Evolutionary conservation across 2,888 invertebrate species (phyloP), one percentile per base, ranked within the genome.

Genomic region (Alsophila aescularia): DNA sequence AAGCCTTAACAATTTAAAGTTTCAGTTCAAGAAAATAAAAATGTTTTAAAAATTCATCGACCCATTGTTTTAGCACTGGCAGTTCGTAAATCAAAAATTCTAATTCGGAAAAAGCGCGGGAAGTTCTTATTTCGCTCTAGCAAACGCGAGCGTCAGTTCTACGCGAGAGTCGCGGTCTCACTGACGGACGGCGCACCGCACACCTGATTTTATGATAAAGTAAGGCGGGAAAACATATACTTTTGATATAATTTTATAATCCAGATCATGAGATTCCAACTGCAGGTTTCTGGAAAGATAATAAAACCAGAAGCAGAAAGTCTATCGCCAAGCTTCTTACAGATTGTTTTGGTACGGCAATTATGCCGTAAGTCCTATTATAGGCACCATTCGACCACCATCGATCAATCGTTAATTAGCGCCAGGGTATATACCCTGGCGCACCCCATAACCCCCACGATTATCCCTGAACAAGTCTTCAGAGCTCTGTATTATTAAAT

Each of bases 81-180:
- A 60, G 49, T 44, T 43, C 5, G 37, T 55, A 36, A 47, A 45
- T n/a, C n/a, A 41, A 52, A 57, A 34, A 59, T 59, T 24, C 18
- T n/a, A n/a, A 29, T 41, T n/a, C 42, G 21, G 59, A 37, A 66
- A 72, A 60, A 69, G 69, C 80, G 81, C 83, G 83, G 72, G 71
- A 75, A 67, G 67, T 65, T 70, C 59, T 58, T 60, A 65, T 65
- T 65, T 65, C 68, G 69, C 64, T 65, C 69, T 68, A 43, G 45
- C 59, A 57, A 53, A 64, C 83, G 84, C 79, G 52, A 64, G 83
- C 24, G 85, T 81, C 72, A 66, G 64, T 49, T 60, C 61, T 13
- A 62, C 56, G 47, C 57, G 75, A 63, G 66, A 63, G 75, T 62
- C 73, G 70, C 66, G 67, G 67, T 62, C 56, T 61, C 42, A 87